Base-by-base conservation (phyloP, 2,797 vertebrate genomes). In the Girardinus metallicus region DNA sequence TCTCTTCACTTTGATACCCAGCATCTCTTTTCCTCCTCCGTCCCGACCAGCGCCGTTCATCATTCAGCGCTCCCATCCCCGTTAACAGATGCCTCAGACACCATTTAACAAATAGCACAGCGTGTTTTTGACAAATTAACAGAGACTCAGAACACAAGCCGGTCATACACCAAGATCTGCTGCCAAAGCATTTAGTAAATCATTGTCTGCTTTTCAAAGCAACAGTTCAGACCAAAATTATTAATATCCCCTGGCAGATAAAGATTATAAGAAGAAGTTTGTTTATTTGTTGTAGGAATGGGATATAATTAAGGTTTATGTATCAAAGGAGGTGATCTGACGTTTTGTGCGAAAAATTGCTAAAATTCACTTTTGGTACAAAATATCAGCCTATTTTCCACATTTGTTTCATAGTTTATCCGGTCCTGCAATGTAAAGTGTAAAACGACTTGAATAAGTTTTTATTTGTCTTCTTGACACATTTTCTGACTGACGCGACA, bases 1-100 rank as follows among this genome's bases (percentile, higher is more conserved):
- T n/a, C 55, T 78, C n/a, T 70, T 77, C 79, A 6, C 53, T 76
- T 72, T 83, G 83, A 81, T 81, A 23, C 57, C 10, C 21, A 71
- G 18, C 13, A 41, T 39, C 49, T 80, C 47, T 53, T 36, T 46
- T 26, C 36, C 31, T 77, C 13, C 47, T 70, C 31, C 26, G 21
- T 18, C 23, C 47, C 1, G 41, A 51, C 34, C 76, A 53, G 66
- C 36, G 11, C 36, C 36, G 34, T 8, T 51, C 64, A 53, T 26
- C 44, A 31, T 46, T 34, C 43, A 36, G 10, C 16, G 15, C 26
- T 51, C 53, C 26, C 26, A 18, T 51, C 34, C 34, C 44, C 31
- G 23, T 57, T 15, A 41, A 41, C 73, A 41, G 36, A 57, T 43
- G 7, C 46, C 44, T n/a, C 62, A 70, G 74, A 75, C 76, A 53